These are phyloP conservation scores for Leptinotarsa peninsularis DNA, from an alignment of 2,888 invertebrate genomes.

Conservation along the genomic window DNA sequence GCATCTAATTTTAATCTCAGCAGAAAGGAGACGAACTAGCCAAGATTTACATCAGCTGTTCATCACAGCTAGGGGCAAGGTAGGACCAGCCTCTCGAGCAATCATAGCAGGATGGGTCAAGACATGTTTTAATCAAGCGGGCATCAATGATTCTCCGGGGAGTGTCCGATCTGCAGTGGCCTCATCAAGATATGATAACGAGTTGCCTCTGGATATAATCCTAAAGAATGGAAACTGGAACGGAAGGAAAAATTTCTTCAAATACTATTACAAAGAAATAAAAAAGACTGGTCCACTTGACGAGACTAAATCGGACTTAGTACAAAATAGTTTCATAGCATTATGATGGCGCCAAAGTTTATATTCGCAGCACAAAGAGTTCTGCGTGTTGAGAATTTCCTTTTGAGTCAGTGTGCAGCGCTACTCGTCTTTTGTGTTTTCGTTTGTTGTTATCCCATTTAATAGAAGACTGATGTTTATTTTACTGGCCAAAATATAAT, in stretches of 20 bases:
- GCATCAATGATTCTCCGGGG: slow-evolving; percentile 34
- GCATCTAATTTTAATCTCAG: background rate
- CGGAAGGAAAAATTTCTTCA: slow-evolving; percentile 29
- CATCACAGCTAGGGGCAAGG: slow-evolving; percentile 22
- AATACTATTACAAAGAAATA: slow-evolving; percentile 33
- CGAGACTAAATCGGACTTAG: too few relatives aligned
- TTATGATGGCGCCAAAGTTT: too few relatives aligned
- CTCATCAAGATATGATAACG: slow-evolving; percentile 32
- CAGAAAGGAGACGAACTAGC: too few relatives aligned
- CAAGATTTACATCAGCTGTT: background rate
- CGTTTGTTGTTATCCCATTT: too few relatives aligned
- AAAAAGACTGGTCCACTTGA: background rate
- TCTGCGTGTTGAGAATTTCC: too few relatives aligned
- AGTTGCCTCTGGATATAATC: slow-evolving; percentile 35
- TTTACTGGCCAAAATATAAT: too few relatives aligned
- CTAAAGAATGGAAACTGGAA: slow-evolving; percentile 39
- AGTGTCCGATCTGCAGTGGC: slow-evolving; percentile 39
- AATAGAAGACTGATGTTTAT: too few relatives aligned
- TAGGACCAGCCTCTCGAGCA: slow-evolving; percentile 27
- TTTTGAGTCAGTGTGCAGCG: too few relatives aligned
- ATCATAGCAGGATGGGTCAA: slow-evolving; percentile 42
- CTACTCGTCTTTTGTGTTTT: too few relatives aligned
- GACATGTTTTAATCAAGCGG: slow-evolving; percentile 30
- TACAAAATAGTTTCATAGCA: too few relatives aligned
- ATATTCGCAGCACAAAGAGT: background rate